Base-by-base conservation (phyloP, 2,888 invertebrate species). In the Tholera decimalis region DNA sequence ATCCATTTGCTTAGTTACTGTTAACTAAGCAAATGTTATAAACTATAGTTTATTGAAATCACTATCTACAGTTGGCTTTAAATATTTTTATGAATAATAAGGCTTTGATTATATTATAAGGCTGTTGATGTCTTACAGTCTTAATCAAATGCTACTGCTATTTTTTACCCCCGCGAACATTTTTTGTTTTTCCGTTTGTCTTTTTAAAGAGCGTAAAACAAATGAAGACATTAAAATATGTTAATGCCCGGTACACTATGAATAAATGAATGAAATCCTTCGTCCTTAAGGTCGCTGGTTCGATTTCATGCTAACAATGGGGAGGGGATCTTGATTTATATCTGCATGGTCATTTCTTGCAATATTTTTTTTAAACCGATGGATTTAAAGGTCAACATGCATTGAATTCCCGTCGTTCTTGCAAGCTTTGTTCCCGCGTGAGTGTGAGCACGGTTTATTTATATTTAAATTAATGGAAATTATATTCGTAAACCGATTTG, bases 251-350 rank as follows among this genome's bases (percentile, higher is more conserved):
- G 77, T 71, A 79, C 78, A 82, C 82, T 84, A 80, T 86, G 86
- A 86, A 88, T 88, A 86, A 77, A 86, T 87, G 80, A 86, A 86
- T 87, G 70, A 76, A 84, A 87, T 85, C 77, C 73, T 68, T 67
- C 56, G 77, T 85, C 73, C 78, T 78, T 78, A 69, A 79, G 83
- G 84, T 82, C 83, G 73, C 46, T 58, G 68, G 83, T 82, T 83
- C 80, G 76, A 74, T 72, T 77, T 74, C 59, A 58, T 67, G 68
- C 58, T 77, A 77, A 78, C 80, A 79, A 74, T 62, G 58, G 77
- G 73, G 74, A 61, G 72, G 50, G 72, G 50, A 37, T 76, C 78
- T 82, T 83, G 83, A 77, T 74, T 82, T 82, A 80, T 84, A 80
- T 80, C 69, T 49, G 60, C 71, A 58, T 56, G 63, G 70, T 57